A percentile compares a stretch with the other conserved stretches of the same genome.
These are phyloP conservation scores for Muricea muricata DNA, from an alignment of 92 coral and sea anemone genomes.

Conservation along the genomic window DNA sequence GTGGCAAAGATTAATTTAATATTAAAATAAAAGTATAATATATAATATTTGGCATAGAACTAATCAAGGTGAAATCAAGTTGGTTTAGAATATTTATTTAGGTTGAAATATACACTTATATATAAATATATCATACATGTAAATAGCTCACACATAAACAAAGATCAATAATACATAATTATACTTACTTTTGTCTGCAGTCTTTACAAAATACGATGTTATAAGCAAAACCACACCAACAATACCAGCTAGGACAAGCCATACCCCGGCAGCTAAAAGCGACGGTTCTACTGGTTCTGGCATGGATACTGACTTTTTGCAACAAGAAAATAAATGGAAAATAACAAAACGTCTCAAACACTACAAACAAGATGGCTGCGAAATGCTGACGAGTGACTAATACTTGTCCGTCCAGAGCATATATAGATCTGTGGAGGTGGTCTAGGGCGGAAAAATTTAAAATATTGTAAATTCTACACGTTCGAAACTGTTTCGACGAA, in stretches of 20 bases:
- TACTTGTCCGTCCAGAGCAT: not conserved
- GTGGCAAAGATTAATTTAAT: no score
- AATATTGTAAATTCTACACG: not conserved
- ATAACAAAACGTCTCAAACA: not conserved
- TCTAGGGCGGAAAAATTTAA: not conserved
- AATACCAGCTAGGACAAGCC: conserved; percentile 83
- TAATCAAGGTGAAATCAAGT: no score
- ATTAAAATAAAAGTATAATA: no score
- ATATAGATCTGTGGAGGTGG: not conserved
- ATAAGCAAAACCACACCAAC: conserved; percentile 74
- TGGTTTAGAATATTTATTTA: no score
- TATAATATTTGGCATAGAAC: no score
- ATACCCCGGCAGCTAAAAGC: conserved; percentile 65
- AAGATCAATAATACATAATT: not conserved
- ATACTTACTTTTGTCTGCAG: conserved; percentile 61
- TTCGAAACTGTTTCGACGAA: not conserved
- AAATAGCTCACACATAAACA: no score
- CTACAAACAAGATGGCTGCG: conserved; percentile 17
- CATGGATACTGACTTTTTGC: not conserved
- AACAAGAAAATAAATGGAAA: not conserved
- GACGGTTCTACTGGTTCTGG: conserved; percentile 22
- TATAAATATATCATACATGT: no score
- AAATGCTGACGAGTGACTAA: conserved; percentile 1
- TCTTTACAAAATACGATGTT: conserved; percentile 69
- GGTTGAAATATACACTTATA: no score